Conservation (phyloP, 2,888 invertebrate genomes). For the Liopterus haemorrhoidalis region DNA sequence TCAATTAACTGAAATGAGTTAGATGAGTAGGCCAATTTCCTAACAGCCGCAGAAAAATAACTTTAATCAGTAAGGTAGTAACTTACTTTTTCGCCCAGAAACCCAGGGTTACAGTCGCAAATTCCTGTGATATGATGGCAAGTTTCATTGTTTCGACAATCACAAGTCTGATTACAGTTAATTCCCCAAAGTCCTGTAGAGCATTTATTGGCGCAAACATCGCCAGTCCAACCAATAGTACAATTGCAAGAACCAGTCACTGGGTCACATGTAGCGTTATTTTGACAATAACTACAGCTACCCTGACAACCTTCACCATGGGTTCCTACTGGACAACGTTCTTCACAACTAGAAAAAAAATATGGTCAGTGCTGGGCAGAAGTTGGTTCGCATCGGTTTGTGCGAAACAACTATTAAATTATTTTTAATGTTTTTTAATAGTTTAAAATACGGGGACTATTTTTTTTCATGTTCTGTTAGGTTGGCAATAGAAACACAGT, state of each 20-base stretch:
- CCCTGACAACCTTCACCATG: constrained; percentile 77
- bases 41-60: no score
- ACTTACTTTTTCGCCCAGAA: constrained; percentile 47
- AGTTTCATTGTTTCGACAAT: constrained; percentile 53
- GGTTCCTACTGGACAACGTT: constrained; percentile 71
- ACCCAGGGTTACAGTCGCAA: constrained; percentile 52
- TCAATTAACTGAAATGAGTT: no score
- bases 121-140: constrained; percentile 53
- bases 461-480: no score
- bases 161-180: constrained; percentile 49
- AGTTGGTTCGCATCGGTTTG: no score
- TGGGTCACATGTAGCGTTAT: constrained; percentile 76
- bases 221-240: constrained; percentile 73
- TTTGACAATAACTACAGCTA: constrained; percentile 82
- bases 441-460: no score
- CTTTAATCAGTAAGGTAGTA: no score
- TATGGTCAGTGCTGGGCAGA: no score
- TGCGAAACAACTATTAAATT: no score
- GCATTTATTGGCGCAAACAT: constrained; percentile 60
- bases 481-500: no score
- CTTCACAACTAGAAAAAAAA: constrained; percentile 51
- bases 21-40: no score
- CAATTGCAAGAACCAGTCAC: constrained; percentile 74
- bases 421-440: no score
- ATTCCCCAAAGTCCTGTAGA: constrained; percentile 51